phyloP scores from a whole-genome alignment of 1,140 invertebrate genomes.

The Tigriopus japonicus region DNA sequence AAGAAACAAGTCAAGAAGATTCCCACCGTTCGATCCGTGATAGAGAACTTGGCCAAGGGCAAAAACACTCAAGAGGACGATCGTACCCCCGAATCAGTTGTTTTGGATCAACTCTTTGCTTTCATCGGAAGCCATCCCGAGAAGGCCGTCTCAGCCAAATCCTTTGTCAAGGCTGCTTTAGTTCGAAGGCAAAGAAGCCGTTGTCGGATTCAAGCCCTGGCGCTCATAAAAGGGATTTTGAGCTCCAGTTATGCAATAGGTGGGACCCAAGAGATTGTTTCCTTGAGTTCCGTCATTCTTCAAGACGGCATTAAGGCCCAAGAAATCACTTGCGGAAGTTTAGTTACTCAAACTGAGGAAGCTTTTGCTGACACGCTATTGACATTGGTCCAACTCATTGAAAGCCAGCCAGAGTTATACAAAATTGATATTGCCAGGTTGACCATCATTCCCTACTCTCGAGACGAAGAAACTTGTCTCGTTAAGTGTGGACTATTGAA shows the following conservation, averaged over 20 bases:
- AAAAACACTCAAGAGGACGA: slow-evolving; percentile 21
- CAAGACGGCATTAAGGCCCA: not conserved
- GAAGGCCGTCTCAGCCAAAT: slow-evolving; percentile 20
- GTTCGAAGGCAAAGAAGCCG: not conserved
- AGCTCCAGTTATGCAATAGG: not conserved
- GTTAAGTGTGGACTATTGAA: slow-evolving; percentile 27
- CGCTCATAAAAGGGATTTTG: not conserved
- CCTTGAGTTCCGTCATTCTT: not conserved
- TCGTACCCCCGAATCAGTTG: not conserved
- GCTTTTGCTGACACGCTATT: slow-evolving; percentile 21
- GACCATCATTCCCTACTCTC: slow-evolving; percentile 27
- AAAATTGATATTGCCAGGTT: slow-evolving; percentile 26
- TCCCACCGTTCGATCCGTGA: not conserved
- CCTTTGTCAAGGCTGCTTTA: not conserved
- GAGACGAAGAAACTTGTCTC: slow-evolving; percentile 26
- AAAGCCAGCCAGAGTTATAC: no score
- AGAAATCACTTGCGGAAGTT: slow-evolving; percentile 15
- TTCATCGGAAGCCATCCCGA: slow-evolving; percentile 27
- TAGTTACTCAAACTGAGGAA: slow-evolving; percentile 25
- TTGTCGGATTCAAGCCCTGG: not conserved
- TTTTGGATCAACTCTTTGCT: slow-evolving; percentile 26
- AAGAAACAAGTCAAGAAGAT: not conserved
- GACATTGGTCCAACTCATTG: no score
- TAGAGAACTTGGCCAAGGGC: not conserved
- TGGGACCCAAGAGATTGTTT: not conserved